A percentile compares a stretch with the other conserved stretches of the same genome.
Evolutionary conservation across 2,888 invertebrate genomes (phyloP).

Genomic region (Parapristionchus giblindavisi): DNA sequence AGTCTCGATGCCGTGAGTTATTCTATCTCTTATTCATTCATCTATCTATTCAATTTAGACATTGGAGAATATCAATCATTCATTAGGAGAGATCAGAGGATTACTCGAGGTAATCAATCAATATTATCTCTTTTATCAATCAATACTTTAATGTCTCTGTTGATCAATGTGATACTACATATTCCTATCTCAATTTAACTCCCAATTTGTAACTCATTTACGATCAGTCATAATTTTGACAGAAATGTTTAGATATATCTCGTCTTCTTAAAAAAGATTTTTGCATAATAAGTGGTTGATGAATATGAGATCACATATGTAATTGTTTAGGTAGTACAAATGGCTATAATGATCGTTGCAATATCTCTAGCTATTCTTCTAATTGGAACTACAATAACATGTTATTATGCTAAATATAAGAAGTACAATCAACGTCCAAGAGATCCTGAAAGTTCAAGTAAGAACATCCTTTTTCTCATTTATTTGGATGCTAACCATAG

Average conservation of each 20-base stretch:
- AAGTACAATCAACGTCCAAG: slow-evolving; percentile 32
- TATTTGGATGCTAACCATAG: neutral
- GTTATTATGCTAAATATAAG: slow-evolving; percentile 40
- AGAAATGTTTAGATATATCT: too few relatives aligned
- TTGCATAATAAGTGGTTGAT: too few relatives aligned
- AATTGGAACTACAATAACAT: slow-evolving; percentile 38
- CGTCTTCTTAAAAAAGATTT: too few relatives aligned
- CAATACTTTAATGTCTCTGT: neutral
- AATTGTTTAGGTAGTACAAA: slow-evolving; percentile 35
- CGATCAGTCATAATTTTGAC: too few relatives aligned
- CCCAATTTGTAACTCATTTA: too few relatives aligned
- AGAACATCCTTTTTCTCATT: neutral
- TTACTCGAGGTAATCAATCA: slow-evolving; percentile 23
- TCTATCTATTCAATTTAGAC: slow-evolving; percentile 24
- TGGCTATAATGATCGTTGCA: slow-evolving; percentile 35
- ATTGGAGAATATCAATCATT: slow-evolving; percentile 10
- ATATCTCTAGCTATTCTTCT: slow-evolving; percentile 36
- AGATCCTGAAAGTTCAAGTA: neutral
- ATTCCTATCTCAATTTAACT: too few relatives aligned
- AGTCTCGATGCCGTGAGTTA: slow-evolving; percentile 27
- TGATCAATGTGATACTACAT: too few relatives aligned
- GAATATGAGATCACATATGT: too few relatives aligned
- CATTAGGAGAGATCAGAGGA: slow-evolving; percentile 10
- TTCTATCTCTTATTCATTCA: neutral
- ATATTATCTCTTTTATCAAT: neutral